Evolutionary conservation across 1,140 invertebrate genomes (phyloP).

Genomic region (Zaprionus inermis): DNA sequence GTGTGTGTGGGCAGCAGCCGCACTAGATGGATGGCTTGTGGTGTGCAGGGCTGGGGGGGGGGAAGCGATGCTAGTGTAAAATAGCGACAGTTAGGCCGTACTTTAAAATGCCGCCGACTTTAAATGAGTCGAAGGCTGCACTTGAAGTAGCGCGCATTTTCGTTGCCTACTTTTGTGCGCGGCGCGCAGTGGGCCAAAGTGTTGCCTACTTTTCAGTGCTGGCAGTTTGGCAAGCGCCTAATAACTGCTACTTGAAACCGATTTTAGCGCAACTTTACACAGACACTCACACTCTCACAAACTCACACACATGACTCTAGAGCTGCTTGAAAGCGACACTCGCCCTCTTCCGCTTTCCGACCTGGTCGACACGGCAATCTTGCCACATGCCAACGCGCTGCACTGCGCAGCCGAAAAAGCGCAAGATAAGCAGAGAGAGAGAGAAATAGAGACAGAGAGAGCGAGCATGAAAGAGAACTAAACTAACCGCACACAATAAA

Average conservation of each 20-base stretch:
- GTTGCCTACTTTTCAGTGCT: slow-evolving; percentile 17
- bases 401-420: no score
- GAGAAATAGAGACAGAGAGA: background rate
- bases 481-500: background rate
- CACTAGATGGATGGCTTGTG: slow-evolving; percentile 6
- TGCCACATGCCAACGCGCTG: no score
- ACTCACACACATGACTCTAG: no score
- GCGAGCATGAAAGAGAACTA: no score
- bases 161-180: slow-evolving; percentile 67
- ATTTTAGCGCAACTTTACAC: background rate
- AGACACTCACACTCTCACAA: no score
- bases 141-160: slow-evolving; percentile 38
- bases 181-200: slow-evolving; percentile 2
- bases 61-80: background rate
- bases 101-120: slow-evolving; percentile 32
- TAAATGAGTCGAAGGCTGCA: slow-evolving; percentile 19
- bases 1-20: background rate
- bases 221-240: slow-evolving; percentile 10
- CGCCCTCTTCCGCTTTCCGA: background rate
- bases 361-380: background rate
- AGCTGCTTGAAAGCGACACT: background rate
- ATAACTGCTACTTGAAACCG: slow-evolving; percentile 25
- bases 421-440: no score
- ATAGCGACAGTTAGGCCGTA: slow-evolving; percentile 12
- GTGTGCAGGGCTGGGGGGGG: no score